Evolutionary conservation across 2,888 invertebrate genomes (phyloP).

Genomic region (Allygus modestus): DNA sequence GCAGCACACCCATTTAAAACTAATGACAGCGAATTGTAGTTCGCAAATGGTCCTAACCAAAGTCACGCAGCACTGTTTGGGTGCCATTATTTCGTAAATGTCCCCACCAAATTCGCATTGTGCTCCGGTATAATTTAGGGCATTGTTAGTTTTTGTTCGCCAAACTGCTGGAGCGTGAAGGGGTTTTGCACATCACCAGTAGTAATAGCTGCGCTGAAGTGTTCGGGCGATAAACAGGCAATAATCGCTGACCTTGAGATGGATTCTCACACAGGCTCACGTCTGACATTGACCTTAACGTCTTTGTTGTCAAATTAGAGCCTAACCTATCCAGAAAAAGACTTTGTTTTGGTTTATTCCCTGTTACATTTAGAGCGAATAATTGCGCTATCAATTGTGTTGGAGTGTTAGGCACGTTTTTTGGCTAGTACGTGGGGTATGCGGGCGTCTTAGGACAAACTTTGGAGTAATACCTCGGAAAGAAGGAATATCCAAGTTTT

Average conservation of each 20-base stretch:
- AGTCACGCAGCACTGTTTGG: too few species aligned
- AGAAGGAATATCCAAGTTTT: too few species aligned
- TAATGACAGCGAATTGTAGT: too few species aligned
- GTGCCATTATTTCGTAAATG: not conserved
- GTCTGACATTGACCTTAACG: constrained; percentile 8
- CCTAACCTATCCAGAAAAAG: not conserved
- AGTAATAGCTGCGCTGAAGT: not conserved
- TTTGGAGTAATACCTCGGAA: too few species aligned
- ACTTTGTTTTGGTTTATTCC: not conserved
- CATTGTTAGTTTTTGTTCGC: constrained; percentile 29
- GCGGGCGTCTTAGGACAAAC: too few species aligned
- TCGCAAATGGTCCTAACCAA: too few species aligned
- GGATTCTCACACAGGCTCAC: not conserved
- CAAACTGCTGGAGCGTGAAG: not conserved
- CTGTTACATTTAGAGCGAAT: not conserved
- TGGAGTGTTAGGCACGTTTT: not conserved
- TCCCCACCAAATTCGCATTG: not conserved
- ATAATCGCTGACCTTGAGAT: not conserved
- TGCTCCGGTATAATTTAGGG: constrained; percentile 1
- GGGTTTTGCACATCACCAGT: constrained; percentile 14
- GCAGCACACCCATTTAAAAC: too few species aligned
- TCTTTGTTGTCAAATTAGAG: not conserved
- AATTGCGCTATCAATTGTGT: not conserved
- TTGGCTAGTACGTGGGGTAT: not conserved
- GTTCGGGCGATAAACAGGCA: not conserved